Percentiles rank a stretch among this genome's conserved stretches.
These are phyloP conservation scores for Drosophila pseudotalamancana DNA, from an alignment of 2,888 invertebrate genomes.

Conservation along the genomic window DNA sequence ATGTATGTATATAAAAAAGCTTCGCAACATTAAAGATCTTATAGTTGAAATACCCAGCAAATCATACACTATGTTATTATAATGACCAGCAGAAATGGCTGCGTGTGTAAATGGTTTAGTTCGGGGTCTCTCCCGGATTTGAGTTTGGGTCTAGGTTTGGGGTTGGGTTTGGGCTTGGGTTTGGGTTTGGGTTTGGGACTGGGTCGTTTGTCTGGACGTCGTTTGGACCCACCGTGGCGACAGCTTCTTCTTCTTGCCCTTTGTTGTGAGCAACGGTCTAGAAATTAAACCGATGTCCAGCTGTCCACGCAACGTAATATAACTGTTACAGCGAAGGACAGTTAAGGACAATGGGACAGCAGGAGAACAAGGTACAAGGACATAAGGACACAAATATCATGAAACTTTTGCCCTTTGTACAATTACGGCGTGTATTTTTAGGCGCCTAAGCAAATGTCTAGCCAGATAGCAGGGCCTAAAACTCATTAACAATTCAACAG, in stretches of 20 bases:
- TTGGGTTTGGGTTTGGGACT: neutral
- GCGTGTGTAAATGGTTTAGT: constrained; percentile 44
- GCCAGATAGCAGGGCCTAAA: constrained; percentile 15
- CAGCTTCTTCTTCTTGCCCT: neutral
- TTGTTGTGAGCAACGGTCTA: constrained; percentile 37
- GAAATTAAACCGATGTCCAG: constrained; percentile 19
- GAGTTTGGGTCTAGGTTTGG: constrained; percentile 7
- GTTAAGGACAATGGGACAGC: neutral
- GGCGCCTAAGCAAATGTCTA: constrained; percentile 34
- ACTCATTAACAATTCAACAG: constrained; percentile 37
- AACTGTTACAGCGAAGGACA: constrained; percentile 11
- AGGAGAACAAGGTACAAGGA: constrained; percentile 5
- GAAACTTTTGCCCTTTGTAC: constrained; percentile 21
- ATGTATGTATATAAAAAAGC: too few relatives aligned
- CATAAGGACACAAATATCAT: constrained; percentile 24
- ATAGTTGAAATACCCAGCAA: neutral
- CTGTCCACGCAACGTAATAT: constrained; percentile 9
- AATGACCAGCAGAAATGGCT: constrained; percentile 44
- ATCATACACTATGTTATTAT: constrained; percentile 46
- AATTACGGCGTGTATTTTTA: constrained; percentile 19
- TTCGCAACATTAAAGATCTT: too few relatives aligned
- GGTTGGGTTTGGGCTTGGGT: neutral
- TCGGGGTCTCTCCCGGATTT: constrained; percentile 2
- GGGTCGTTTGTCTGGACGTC: constrained; percentile 23
- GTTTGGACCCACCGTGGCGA: constrained; percentile 24